Evolutionary conservation across 2,113 vertebrate species (phyloP).

Genomic region (Cynopterus brachyotis): DNA sequence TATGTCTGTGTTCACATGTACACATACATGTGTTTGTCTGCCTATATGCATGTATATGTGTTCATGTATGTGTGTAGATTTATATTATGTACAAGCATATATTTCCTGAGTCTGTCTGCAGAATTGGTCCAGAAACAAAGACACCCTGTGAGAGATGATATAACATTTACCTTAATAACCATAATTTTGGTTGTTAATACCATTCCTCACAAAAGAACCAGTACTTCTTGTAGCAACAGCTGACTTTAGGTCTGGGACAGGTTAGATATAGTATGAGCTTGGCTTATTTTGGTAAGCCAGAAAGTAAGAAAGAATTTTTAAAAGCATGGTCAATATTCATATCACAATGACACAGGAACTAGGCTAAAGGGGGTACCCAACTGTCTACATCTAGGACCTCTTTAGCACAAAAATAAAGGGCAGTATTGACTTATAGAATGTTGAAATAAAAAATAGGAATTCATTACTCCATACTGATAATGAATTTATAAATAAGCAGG

Average conservation of each 20-base stretch:
- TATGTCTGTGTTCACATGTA: neutral
- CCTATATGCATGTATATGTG: neutral
- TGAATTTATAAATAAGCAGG: neutral
- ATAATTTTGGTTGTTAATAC: neutral
- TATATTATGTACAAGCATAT: neutral
- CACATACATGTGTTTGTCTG: neutral
- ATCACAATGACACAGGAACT: neutral
- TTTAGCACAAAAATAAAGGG: neutral
- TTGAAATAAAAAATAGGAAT: neutral
- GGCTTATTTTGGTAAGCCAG: neutral
- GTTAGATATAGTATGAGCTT: neutral
- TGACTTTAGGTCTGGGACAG: neutral
- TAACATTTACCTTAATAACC: neutral
- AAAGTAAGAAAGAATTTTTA: neutral
- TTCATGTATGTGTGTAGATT: neutral
- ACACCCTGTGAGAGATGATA: neutral
- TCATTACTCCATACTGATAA: neutral
- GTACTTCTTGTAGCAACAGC: neutral
- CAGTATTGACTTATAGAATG: neutral
- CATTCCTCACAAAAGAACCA: neutral
- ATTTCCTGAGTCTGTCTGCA: neutral
- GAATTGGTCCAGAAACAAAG: neutral
- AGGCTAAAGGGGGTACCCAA: neutral
- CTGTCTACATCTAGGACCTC: neutral
- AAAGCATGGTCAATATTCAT: neutral